Evolutionary conservation across 2,888 invertebrate genomes (phyloP).

Genomic region (Ectobius pallidus): DNA sequence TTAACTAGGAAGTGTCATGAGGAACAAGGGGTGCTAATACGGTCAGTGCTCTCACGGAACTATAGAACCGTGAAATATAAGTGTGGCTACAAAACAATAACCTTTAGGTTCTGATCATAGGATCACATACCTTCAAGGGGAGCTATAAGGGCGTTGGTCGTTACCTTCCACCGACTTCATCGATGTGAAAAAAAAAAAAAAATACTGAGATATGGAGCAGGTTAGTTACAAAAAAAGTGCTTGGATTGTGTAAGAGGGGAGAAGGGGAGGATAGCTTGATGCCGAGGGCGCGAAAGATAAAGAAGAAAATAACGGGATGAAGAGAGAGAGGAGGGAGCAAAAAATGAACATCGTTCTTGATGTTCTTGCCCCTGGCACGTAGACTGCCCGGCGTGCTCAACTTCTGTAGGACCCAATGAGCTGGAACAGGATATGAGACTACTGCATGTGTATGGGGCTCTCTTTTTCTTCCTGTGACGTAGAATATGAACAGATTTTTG

Average conservation of each 20-base stretch:
- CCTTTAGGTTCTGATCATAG: background rate
- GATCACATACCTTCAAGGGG: background rate
- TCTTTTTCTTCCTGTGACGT: background rate
- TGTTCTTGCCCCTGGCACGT: slow-evolving; percentile 1
- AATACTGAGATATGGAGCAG: background rate
- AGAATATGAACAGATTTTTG: background rate
- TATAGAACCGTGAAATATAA: slow-evolving; percentile 15
- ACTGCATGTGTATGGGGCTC: background rate
- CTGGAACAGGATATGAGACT: background rate
- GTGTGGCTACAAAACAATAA: slow-evolving; percentile 11
- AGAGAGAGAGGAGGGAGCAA: background rate
- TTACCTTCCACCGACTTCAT: background rate
- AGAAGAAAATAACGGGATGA: background rate
- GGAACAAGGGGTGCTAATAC: background rate
- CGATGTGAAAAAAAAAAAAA: background rate
- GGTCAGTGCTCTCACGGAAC: background rate
- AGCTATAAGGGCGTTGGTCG: background rate
- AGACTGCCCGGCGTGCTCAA: background rate
- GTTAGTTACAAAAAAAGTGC: background rate
- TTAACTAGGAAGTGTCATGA: background rate
- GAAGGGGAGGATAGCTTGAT: background rate
- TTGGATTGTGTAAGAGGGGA: background rate
- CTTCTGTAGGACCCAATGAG: slow-evolving; percentile 1
- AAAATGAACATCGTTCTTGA: slow-evolving; percentile 13
- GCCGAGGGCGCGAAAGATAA: background rate